Base-by-base conservation (phyloP, 2,888 invertebrate species). In the Microdon myrmicae region DNA sequence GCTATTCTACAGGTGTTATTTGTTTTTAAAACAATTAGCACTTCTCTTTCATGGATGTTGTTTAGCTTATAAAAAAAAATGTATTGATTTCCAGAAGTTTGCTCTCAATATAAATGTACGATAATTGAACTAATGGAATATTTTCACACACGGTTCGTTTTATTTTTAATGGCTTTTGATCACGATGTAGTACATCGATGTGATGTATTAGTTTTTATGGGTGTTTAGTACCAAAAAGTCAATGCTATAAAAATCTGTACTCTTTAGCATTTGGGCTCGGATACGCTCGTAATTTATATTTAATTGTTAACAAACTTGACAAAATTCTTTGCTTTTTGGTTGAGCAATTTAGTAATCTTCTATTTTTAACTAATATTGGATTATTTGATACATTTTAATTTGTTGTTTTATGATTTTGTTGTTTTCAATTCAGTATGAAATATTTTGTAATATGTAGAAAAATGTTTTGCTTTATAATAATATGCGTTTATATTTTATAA, bases 31-130 rank as follows among this genome's bases (percentile, higher is more conserved):
- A 14, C 45, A 47, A 32, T 45, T 20, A 29, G 41, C 59, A 53
- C 37, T 37, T 47, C 37, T 53, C 31, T 47, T 41, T 53, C 32
- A 43, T 59, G 41, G 47, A 59, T 60, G 59, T n/a, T n/a, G n/a
- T 60, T 59, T 35, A 45, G 51, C 31, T 35, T 56, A 49, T 20
- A 22, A 41, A 32, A 34, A n/a, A n/a, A 37, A 38, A 38, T 28
- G 14, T 20, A 28, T 31, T 17, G 4, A 35, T 51, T 19, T 47
- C 25, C 17, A 41, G 14, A 45, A 59, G 44, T 45, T 32, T 44
- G 20, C 45, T 51, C 43, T 51, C 51, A 49, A 45, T 49, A 26
- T 31, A n/a, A n/a, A n/a, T n/a, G n/a, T n/a, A n/a, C n/a, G n/a
- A n/a, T n/a, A n/a, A 41, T 38, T 28, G 10, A 51, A 49, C 34